These are phyloP conservation scores for Hiodon tergisus DNA, from an alignment of 2,113 vertebrate genomes.

Conservation along the genomic window DNA sequence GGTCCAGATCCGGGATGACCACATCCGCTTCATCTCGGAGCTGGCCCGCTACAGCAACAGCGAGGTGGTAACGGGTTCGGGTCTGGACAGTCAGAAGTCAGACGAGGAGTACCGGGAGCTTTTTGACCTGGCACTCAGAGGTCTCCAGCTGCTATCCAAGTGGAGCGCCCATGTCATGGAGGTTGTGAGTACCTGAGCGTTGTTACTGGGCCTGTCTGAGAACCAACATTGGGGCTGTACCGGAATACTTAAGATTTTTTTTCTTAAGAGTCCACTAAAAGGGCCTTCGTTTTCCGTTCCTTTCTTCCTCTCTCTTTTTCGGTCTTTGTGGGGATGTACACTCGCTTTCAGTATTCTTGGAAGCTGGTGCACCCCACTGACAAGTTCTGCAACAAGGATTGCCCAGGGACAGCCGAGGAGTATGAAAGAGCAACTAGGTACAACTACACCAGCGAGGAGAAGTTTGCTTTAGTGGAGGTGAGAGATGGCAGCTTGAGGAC, in stretches of 20 bases:
- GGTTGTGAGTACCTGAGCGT: slow-evolving; percentile 69
- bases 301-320: slow-evolving; percentile 8
- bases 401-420: slow-evolving; percentile 92
- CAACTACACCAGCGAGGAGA: slow-evolving; percentile 98
- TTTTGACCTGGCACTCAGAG: slow-evolving; percentile 88
- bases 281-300: not conserved
- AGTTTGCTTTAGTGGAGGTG: slow-evolving; percentile 85
- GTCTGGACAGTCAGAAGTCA: slow-evolving; percentile 96
- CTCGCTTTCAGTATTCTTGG: slow-evolving; percentile 83
- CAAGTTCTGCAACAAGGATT: slow-evolving; percentile 99
- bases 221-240: not conserved
- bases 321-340: not conserved
- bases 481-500: not conserved
- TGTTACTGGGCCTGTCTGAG: not conserved
- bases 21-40: slow-evolving; percentile 98
- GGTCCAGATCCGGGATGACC: slow-evolving; percentile 97
- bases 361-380: slow-evolving; percentile 98
- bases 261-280: too few relatives aligned
- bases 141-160: slow-evolving; percentile 93
- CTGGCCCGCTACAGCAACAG: slow-evolving; percentile 98
- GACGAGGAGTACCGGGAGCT: slow-evolving; percentile 97
- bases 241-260: too few relatives aligned
- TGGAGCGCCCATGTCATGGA: slow-evolving; percentile 99
- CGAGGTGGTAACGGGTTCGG: slow-evolving; percentile 96
- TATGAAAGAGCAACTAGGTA: slow-evolving; percentile 95